These are phyloP conservation scores for Mus caroli DNA, from an alignment of 2,797 vertebrate genomes.

Conservation along the genomic window DNA sequence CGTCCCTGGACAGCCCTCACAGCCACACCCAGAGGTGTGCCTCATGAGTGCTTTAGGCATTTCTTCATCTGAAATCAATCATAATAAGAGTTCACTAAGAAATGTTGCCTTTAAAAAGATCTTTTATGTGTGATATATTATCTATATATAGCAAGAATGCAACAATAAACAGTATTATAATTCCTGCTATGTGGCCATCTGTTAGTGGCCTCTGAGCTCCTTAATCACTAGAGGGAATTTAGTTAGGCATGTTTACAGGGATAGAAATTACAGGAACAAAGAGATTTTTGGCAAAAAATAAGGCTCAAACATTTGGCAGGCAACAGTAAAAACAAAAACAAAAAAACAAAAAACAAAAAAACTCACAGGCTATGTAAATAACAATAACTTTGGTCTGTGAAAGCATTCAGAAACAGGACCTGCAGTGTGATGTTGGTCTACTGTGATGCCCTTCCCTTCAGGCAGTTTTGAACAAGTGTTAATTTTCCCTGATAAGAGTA, in stretches of 20 bases:
- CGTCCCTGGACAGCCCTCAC: background rate
- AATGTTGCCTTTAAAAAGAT: background rate
- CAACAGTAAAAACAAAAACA: background rate
- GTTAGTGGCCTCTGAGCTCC: background rate
- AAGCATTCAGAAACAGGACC: background rate
- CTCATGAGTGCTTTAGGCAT: background rate
- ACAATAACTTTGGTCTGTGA: background rate
- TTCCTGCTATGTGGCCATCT: background rate
- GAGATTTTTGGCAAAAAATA: background rate
- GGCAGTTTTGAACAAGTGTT: background rate
- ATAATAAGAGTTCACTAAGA: conserved; percentile 10
- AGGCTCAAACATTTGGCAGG: background rate
- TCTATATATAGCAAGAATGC: background rate
- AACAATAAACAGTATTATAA: background rate
- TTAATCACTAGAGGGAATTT: background rate
- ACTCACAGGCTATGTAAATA: background rate
- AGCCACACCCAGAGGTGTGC: background rate
- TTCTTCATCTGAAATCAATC: background rate
- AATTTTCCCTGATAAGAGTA: background rate
- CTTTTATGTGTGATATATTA: background rate
- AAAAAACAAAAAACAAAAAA: background rate
- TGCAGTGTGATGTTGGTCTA: background rate
- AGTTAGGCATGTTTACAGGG: background rate
- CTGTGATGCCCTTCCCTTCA: no score
- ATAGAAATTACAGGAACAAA: background rate